phyloP scores from a whole-genome alignment of 2,888 invertebrate genomes.

The Terebella lapidaria region DNA sequence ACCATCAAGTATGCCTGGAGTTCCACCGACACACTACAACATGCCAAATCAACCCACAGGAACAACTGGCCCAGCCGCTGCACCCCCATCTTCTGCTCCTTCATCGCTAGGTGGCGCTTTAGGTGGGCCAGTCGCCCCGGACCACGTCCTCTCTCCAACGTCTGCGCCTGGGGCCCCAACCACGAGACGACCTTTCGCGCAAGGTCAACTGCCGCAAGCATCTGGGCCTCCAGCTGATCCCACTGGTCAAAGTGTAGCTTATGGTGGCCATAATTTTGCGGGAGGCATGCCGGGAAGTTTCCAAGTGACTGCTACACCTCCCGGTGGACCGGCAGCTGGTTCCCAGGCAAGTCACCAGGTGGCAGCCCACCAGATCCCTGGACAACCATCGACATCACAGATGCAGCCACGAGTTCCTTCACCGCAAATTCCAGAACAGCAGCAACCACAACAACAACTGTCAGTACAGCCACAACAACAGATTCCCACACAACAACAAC shows the following conservation, averaged over 20 bases:
- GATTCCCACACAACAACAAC: slow-evolving; percentile 30
- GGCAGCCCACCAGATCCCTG: not conserved
- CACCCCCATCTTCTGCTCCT: too few species aligned
- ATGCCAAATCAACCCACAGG: too few species aligned
- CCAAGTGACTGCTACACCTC: not conserved
- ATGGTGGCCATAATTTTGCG: too few species aligned
- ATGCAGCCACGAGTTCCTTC: too few species aligned
- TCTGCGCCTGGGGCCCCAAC: slow-evolving; percentile 13
- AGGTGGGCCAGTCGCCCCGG: not conserved
- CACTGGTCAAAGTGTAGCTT: too few species aligned
- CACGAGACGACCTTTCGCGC: not conserved
- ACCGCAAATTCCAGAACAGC: slow-evolving; percentile 3
- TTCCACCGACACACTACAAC: too few species aligned
- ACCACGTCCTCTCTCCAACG: slow-evolving; percentile 7
- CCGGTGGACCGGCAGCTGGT: not conserved
- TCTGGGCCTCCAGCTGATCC: too few species aligned
- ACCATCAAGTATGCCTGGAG: too few species aligned
- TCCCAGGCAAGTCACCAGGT: slow-evolving; percentile 4
- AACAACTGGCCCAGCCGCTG: too few species aligned
- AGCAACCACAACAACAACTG: slow-evolving; percentile 2
- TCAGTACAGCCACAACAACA: slow-evolving; percentile 8
- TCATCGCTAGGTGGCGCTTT: too few species aligned
- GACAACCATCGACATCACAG: too few species aligned
- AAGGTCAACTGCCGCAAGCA: not conserved
- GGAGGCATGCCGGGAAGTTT: too few species aligned